Percentiles rank a stretch among this genome's conserved stretches.
Conservation (phyloP, 2,113 vertebrate species). For the Leptocoma aspasia region DNA sequence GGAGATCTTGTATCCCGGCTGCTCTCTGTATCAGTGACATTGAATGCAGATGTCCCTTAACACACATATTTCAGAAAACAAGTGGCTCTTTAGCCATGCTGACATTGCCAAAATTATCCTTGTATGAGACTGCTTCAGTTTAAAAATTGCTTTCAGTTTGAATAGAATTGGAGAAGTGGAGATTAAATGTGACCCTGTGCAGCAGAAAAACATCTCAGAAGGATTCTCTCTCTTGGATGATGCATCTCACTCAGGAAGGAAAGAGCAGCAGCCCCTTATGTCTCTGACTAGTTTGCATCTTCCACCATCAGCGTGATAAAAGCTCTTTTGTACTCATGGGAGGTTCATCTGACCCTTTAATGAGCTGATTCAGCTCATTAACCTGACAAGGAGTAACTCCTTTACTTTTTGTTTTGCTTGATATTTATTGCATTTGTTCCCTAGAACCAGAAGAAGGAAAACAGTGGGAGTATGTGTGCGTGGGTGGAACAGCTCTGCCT, state of each 20-base stretch:
- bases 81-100: not conserved
- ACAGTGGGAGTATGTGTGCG: rapidly evolving
- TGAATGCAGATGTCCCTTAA: not conserved
- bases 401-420: not conserved
- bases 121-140: not conserved
- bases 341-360: not conserved
- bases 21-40: not conserved
- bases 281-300: not conserved
- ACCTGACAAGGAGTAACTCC: not conserved
- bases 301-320: not conserved
- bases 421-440: not conserved
- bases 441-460: not conserved
- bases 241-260: not conserved
- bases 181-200: not conserved
- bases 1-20: not conserved
- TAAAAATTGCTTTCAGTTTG: not conserved
- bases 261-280: not conserved
- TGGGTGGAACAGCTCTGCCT: not conserved
- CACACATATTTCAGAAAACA: not conserved
- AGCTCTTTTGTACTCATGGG: not conserved
- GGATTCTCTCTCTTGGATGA: not conserved
- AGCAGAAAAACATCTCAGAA: not conserved
- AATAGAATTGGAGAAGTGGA: not conserved
- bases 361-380: not conserved
- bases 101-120: not conserved